These are phyloP conservation scores for Chloroclysta siterata DNA, from an alignment of 2,888 invertebrate species.

Conservation along the genomic window DNA sequence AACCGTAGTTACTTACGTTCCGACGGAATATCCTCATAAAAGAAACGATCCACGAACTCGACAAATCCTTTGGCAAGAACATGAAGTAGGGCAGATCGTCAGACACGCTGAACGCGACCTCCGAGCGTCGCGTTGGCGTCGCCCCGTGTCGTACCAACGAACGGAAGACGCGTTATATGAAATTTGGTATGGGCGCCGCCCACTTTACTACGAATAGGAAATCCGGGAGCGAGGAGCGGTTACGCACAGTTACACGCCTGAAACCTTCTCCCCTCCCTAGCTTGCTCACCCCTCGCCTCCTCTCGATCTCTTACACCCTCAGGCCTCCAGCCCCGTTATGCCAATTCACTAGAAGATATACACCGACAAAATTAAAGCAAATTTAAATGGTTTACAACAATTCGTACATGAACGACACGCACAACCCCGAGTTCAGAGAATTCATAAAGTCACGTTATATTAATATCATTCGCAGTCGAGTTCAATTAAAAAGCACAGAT, in stretches of 20 bases:
- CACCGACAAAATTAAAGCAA: slow-evolving; percentile 82
- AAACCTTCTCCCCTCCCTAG: slow-evolving; percentile 60
- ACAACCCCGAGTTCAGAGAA: slow-evolving; percentile 52
- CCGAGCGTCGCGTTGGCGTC: slow-evolving; percentile 67
- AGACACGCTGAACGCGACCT: slow-evolving; percentile 79
- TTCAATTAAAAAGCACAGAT: slow-evolving; percentile 33
- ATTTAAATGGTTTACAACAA: slow-evolving; percentile 77
- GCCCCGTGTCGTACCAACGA: slow-evolving; percentile 67
- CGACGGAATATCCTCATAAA: slow-evolving; percentile 76
- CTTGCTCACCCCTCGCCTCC: slow-evolving; percentile 57
- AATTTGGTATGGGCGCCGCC: slow-evolving; percentile 81
- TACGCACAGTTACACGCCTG: slow-evolving; percentile 83
- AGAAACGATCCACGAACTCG: slow-evolving; percentile 79
- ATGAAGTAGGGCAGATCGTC: slow-evolving; percentile 82
- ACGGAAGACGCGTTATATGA: slow-evolving; percentile 81
- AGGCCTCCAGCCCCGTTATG: slow-evolving; percentile 73
- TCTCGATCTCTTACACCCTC: slow-evolving; percentile 67
- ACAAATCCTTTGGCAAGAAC: slow-evolving; percentile 83
- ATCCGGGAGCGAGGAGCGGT: slow-evolving; percentile 83
- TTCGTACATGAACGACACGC: slow-evolving; percentile 62
- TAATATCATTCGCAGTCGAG: slow-evolving; percentile 59
- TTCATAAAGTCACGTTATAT: slow-evolving; percentile 49
- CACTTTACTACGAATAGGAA: slow-evolving; percentile 85
- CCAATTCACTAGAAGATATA: slow-evolving; percentile 81
- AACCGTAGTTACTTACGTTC: slow-evolving; percentile 77